Base-by-base conservation (phyloP, 2,113 vertebrate species). In the Gavia stellata region DNA sequence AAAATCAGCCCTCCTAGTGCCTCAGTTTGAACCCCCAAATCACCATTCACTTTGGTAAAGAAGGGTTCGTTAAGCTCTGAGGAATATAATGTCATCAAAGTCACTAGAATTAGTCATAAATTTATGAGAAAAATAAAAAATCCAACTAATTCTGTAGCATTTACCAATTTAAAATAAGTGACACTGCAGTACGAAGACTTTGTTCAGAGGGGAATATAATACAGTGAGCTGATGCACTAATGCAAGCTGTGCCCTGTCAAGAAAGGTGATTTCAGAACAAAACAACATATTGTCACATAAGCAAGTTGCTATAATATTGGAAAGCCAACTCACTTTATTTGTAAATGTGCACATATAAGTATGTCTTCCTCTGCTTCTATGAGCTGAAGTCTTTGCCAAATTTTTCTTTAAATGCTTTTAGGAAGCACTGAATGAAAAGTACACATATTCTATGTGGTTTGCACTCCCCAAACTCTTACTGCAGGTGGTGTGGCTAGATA, bases 121-220 rank as follows among this genome's bases (percentile, higher is more conserved):
- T 93, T 86, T 78, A 71, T 93, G 49, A 81, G 67, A 84, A 61
- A 77, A 88, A 82, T 58, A 9, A 77, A 78, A 77, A 73, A 1
- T 17, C 16, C 25, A 74, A 73, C 47, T 90, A 83, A 65, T 94
- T 86, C 61, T 26, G 1, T 88, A 93, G 73, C 78, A 81, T 82
- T 96, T 97, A 79, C 65, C 9, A 45, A 52, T 66, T 95, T 73
- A 26, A 62, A 92, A 25, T 73, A 95, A 88, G 74, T 56, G 83
- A 56, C 36, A 44, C 38, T 93, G 19, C 49, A 85, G n/a, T 81
- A 77, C 83, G 84, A 90, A 62, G 58, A 53, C 45, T 85, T 38
- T 66, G 9, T 91, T 97, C 42, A 62, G 28, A 53, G 36, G 10
- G 33, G 25, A 92, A 63, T 94, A 34, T 25, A 65, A 10, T 84